Conservation (phyloP, 2,888 invertebrate genomes). For the Cerastoderma edule region DNA sequence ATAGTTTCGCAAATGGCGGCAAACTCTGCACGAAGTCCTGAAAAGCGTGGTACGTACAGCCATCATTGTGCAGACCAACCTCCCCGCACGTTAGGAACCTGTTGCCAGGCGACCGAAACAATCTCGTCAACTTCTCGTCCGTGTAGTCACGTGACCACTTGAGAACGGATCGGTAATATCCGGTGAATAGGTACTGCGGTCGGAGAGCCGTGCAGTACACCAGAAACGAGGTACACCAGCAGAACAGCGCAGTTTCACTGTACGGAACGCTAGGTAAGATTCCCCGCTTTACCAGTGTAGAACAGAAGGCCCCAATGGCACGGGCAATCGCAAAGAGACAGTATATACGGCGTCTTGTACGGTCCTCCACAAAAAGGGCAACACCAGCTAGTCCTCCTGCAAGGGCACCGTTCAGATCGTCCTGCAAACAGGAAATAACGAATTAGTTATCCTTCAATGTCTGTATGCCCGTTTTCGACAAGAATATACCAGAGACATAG, state of each 20-base stretch:
- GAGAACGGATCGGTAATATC: conserved; percentile 74
- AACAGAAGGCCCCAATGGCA: conserved; percentile 71
- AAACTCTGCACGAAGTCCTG: conserved; percentile 68
- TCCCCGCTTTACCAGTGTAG: conserved; percentile 69
- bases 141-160: conserved; percentile 77
- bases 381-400: conserved; percentile 75
- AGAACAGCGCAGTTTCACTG: conserved; percentile 71
- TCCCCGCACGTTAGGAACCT: conserved; percentile 71
- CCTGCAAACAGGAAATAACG: too few relatives aligned
- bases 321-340: conserved; percentile 73
- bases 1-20: conserved; percentile 74
- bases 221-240: conserved; percentile 67
- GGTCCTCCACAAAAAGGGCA: conserved; percentile 67
- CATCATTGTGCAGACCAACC: conserved; percentile 67
- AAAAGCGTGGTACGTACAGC: conserved; percentile 68
- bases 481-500: too few relatives aligned
- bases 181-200: conserved; percentile 68
- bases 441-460: too few relatives aligned
- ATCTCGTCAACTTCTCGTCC: conserved; percentile 56
- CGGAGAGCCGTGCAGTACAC: conserved; percentile 68
- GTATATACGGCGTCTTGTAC: conserved; percentile 63
- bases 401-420: conserved; percentile 73
- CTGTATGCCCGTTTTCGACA: too few relatives aligned
- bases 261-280: conserved; percentile 66
- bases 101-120: conserved; percentile 67